These are phyloP conservation scores for Acanthosepion pharaonis DNA, from an alignment of 2,888 invertebrate species.

Conservation along the genomic window DNA sequence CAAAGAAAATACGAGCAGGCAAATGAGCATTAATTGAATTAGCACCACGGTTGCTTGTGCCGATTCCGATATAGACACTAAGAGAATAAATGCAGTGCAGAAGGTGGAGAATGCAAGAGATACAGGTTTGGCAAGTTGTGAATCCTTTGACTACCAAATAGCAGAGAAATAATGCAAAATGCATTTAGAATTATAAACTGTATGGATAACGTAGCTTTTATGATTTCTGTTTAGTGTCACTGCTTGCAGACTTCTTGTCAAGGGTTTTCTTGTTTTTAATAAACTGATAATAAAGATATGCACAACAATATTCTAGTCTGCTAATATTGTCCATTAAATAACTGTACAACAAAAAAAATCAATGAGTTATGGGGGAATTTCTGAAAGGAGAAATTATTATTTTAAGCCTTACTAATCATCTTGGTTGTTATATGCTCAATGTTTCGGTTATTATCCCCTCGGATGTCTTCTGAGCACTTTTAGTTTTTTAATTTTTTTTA, in stretches of 20 bases:
- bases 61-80: constrained; percentile 1
- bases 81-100: not conserved
- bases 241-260: not conserved
- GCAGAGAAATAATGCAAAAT: not conserved
- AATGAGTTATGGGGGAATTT: too few species aligned
- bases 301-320: too few species aligned
- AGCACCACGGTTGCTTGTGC: not conserved
- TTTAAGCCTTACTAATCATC: too few species aligned
- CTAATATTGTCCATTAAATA: too few species aligned
- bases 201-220: not conserved
- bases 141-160: not conserved
- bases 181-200: not conserved
- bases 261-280: not conserved
- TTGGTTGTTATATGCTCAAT: too few species aligned
- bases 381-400: too few species aligned
- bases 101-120: not conserved
- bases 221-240: not conserved
- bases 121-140: not conserved
- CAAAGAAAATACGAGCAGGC: not conserved
- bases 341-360: too few species aligned
- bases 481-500: too few species aligned
- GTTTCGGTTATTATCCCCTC: too few species aligned
- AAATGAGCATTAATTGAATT: not conserved
- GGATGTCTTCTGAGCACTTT: too few species aligned
- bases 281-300: not conserved